Evolutionary conservation across 2,113 vertebrate genomes (phyloP).

Genomic region (Paramisgurnus dabryanus): DNA sequence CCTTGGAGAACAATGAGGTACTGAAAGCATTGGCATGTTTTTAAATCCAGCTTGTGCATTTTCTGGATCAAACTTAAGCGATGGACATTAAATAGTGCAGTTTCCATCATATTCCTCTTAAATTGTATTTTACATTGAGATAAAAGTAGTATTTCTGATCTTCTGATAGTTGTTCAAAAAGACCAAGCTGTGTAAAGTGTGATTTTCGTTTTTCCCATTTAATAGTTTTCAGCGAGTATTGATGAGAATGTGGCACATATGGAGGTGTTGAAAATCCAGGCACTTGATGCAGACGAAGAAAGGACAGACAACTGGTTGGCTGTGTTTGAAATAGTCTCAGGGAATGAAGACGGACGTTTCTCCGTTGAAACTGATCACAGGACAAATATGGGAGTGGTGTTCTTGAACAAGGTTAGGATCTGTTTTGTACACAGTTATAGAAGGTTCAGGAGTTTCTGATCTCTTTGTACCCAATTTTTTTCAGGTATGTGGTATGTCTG

Average conservation of each 20-base stretch:
- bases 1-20: conserved; percentile 60
- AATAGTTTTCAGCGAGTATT: conserved; percentile 45
- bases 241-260: conserved; percentile 49
- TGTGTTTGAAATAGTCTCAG: conserved; percentile 78
- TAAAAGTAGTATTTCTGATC: too few relatives aligned
- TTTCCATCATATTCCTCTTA: too few relatives aligned
- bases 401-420: conserved; percentile 63
- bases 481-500: too few relatives aligned
- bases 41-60: too few relatives aligned
- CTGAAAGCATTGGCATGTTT: too few relatives aligned
- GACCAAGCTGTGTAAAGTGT: neutral
- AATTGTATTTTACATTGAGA: too few relatives aligned
- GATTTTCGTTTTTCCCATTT: neutral
- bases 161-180: too few relatives aligned
- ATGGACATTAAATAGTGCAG: too few relatives aligned
- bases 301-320: conserved; percentile 82
- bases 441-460: neutral
- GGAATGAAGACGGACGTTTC: conserved; percentile 81
- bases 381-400: conserved; percentile 82
- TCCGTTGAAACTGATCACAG: conserved; percentile 76
- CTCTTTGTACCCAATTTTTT: too few relatives aligned
- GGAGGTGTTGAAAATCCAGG: conserved; percentile 77
- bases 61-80: too few relatives aligned
- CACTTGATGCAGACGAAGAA: conserved; percentile 77
- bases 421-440: neutral